Percentiles rank a stretch among this genome's conserved stretches.
Evolutionary conservation across 92 coral and sea anemone genomes (phyloP).

Genomic region (Desmophyllum pertusum): DNA sequence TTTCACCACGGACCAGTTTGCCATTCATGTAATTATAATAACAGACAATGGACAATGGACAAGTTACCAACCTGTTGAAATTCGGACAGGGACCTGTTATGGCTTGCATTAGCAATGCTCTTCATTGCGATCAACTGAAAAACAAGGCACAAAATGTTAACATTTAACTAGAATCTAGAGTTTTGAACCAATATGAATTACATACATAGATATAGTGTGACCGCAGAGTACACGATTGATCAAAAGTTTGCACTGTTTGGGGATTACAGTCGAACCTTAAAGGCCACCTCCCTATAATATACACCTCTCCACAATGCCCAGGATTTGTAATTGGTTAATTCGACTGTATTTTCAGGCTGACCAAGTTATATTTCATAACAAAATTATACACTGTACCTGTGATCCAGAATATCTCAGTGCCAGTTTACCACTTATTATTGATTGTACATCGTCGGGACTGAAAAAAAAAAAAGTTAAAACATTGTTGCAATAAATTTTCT

Average conservation of each 20-base stretch:
- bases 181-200: no score
- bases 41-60: neutral
- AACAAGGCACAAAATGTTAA: neutral
- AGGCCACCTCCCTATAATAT: no score
- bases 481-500: neutral
- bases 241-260: neutral
- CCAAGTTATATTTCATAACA: neutral
- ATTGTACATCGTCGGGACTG: slow-evolving; percentile 99
- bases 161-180: neutral
- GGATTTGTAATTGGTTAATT: no score
- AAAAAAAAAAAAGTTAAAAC: neutral
- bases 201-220: no score
- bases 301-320: no score
- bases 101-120: slow-evolving; percentile 98
- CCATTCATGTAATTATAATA: neutral
- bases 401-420: slow-evolving; percentile 95
- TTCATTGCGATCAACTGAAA: slow-evolving; percentile 93
- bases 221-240: no score
- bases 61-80: slow-evolving; percentile 79
- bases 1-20: neutral
- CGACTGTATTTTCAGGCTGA: no score
- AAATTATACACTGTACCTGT: slow-evolving; percentile 67
- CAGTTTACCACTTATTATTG: slow-evolving; percentile 95
- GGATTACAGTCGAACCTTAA: neutral
- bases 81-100: slow-evolving; percentile 92